Evolutionary conservation across 2,797 vertebrate species (phyloP), one percentile per base, ranked within the genome.

Genomic region (Darevskia nairensis): DNA sequence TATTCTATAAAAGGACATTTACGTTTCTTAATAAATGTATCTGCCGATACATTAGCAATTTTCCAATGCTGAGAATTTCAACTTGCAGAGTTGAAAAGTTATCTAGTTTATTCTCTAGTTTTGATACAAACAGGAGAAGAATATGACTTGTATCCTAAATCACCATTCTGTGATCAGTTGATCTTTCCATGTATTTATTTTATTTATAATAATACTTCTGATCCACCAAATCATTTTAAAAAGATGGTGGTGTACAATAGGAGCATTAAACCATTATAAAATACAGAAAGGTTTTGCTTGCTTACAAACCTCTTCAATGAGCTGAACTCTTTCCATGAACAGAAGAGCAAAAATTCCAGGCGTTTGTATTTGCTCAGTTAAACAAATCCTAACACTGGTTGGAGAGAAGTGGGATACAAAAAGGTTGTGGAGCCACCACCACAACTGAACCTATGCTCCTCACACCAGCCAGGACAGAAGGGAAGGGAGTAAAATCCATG

Each of bases 1-100:
- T 1, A 35, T 59, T 71, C 15, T 74, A 17, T 44, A 8, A 35
- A 76, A 85, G 44, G 3, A 92, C 76, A 90, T 68, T 35, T 5
- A 84, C 35, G 83, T 84, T 82, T 85, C 44, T 66, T n/a, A n/a
- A n/a, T n/a, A n/a, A n/a, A n/a, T n/a, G n/a, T n/a, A 11, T 89
- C 41, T 91, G 55, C 46, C n/a, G 35, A 69, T 11, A n/a, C 69
- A 72, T 82, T 89, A 87, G 78, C 50, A 90, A 84, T 1, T 1
- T 29, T 2, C 71, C 19, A 75, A 86, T 79, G 35, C 23, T 3
- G 72, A 76, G 10, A 23, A 6, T 6, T 35, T 4, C n/a, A 74
- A 44, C 82, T 71, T 86, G 35, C 2, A 90, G 27, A 91, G 83
- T 25, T 9, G 27, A 87, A 91, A 39, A 68, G 3, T 6, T 81